A percentile compares a stretch with the other conserved stretches of the same genome.
These are phyloP conservation scores for Dufourea novaeangliae DNA, from an alignment of 1,140 invertebrate species.

Conservation along the genomic window DNA sequence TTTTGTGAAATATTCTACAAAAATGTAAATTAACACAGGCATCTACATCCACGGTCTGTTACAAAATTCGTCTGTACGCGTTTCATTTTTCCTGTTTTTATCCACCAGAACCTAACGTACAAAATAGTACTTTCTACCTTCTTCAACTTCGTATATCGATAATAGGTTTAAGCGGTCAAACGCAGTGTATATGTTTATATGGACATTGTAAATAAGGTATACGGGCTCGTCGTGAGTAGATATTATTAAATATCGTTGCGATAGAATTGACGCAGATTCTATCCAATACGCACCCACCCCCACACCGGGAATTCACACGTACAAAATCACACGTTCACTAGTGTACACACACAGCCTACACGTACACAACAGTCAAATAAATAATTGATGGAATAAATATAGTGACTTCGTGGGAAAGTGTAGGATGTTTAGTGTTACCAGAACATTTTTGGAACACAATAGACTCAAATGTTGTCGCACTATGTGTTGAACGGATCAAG, in stretches of 20 bases:
- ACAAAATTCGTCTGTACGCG: neutral
- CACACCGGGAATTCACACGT: conserved; percentile 31
- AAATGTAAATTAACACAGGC: too few relatives aligned
- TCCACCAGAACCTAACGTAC: conserved; percentile 62
- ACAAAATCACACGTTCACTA: neutral
- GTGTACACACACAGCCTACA: neutral
- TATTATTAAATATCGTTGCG: conserved; percentile 42
- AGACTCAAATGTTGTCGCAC: too few relatives aligned
- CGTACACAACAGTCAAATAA: neutral
- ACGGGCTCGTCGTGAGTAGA: conserved; percentile 63
- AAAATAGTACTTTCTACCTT: conserved; percentile 67
- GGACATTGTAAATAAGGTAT: conserved; percentile 67
- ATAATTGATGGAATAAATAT: neutral
- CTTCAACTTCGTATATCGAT: conserved; percentile 55
- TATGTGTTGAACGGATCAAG: too few relatives aligned
- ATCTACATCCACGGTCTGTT: neutral
- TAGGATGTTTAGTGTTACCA: neutral
- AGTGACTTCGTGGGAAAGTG: neutral
- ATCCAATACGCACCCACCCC: conserved; percentile 20
- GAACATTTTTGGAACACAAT: too few relatives aligned
- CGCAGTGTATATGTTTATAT: conserved; percentile 68
- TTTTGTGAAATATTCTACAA: too few relatives aligned
- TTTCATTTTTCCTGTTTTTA: conserved; percentile 3
- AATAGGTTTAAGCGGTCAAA: conserved; percentile 61
- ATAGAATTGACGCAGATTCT: conserved; percentile 50